phyloP scores from a whole-genome alignment of 2,113 vertebrate species.

The Psilopogon haemacephalus region DNA sequence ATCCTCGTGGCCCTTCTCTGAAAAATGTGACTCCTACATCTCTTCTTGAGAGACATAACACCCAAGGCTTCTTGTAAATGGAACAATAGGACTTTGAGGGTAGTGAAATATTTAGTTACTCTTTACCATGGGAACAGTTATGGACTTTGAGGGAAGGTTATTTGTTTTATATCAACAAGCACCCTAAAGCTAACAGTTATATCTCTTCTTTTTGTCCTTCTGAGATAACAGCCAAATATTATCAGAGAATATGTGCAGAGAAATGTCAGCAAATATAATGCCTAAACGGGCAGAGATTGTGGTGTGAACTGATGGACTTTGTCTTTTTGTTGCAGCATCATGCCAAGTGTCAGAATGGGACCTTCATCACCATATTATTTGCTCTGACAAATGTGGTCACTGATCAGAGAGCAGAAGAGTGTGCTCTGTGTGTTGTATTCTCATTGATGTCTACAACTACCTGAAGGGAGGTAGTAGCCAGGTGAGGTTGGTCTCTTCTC shows the following conservation, averaged over 20 bases:
- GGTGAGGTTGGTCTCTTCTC: no score
- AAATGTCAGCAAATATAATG: background rate
- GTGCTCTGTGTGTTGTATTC: no score
- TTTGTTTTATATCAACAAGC: conserved; percentile 31
- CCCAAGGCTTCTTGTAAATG: background rate
- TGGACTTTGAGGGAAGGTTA: conserved; percentile 8
- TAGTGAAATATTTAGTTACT: conserved; percentile 40
- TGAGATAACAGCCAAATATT: background rate
- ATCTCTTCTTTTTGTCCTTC: background rate
- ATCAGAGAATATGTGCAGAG: background rate
- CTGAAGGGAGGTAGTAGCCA: no score
- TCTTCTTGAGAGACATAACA: background rate
- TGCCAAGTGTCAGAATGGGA: background rate
- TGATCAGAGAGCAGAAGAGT: background rate
- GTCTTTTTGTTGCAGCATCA: background rate
- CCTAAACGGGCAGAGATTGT: background rate
- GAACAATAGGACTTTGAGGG: background rate
- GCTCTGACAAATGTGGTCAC: background rate
- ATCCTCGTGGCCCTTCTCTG: no score
- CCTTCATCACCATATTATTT: accelerated
- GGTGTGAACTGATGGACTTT: background rate
- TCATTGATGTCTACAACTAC: no score
- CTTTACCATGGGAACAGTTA: background rate
- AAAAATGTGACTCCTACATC: background rate
- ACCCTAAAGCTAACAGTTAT: background rate